Base-by-base conservation (phyloP, 2,113 vertebrate genomes). In the Corythornis vintsioides region DNA sequence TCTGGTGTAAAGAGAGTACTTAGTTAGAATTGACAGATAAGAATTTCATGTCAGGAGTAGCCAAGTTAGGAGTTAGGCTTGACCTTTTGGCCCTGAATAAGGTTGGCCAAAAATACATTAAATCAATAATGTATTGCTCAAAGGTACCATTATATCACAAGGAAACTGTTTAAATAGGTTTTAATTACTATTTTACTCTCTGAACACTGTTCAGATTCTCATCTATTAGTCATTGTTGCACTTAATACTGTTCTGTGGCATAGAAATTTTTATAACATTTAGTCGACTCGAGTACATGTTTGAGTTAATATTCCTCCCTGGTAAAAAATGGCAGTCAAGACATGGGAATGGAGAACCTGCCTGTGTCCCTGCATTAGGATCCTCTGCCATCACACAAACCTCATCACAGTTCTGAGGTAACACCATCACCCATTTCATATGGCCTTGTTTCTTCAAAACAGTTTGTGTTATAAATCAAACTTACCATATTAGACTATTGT, bases 131-230 rank as follows among this genome's bases (percentile, higher is more conserved):
- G 21, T 18, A 26, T 57, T 63, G 42, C 76, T 77, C 70, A 77
- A 63, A 76, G 38, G 38, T 73, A 47, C 22, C 4, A 33, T 78
- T 92, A 69, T 38, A 78, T 64, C 43, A 69, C 33, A 73, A 74
- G 33, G 50, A 78, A 89, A 82, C 73, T n/a, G 56, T 69, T 77
- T 74, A 53, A 77, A 64, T 55, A 48, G 22, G 19, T 69, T 83
- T 83, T 61, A 86, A 86, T 92, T 86, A 83, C 60, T 73, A 24
- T 77, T 92, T 89, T 83, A 65, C 50, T 64, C 11, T 64, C 66
- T 83, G 77, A 86, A 69, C 33, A 22, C 12, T 18, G 4, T 77
- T 86, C 76, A 48, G 29, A 64, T 83, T 82, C 55, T 78, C 38
- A 77, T 59, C 81, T 77, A 21, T 91, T 89, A 77, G 78, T 82